Evolutionary conservation across 1,140 invertebrate species (phyloP).

Genomic region (Trichoplusia ni): DNA sequence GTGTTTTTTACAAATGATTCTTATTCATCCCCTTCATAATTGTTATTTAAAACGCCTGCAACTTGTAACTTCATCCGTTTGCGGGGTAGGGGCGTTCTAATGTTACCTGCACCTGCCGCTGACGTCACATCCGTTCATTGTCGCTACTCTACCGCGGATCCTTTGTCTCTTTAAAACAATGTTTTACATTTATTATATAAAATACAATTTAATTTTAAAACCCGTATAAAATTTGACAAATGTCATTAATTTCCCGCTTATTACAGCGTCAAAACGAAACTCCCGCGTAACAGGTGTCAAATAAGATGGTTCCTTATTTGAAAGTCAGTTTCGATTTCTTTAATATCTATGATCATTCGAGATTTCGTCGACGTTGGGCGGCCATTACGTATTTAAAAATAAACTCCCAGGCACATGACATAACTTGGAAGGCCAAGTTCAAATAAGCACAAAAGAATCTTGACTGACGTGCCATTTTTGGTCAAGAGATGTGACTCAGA

Average conservation of each 20-base stretch:
- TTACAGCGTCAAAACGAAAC: no score
- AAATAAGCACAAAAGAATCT: conserved; percentile 17
- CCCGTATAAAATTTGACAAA: neutral
- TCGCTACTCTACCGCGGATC: conserved; percentile 4
- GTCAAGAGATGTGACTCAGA: conserved; percentile 13
- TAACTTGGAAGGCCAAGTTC: conserved; percentile 18
- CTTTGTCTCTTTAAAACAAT: conserved; percentile 32
- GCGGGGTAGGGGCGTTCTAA: neutral
- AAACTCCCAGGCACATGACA: neutral
- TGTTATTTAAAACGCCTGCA: neutral
- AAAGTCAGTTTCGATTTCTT: neutral
- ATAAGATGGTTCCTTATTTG: no score
- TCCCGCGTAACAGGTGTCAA: no score
- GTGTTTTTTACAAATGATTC: neutral
- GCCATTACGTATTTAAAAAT: neutral
- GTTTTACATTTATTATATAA: neutral
- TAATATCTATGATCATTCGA: neutral
- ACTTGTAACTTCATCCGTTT: conserved; percentile 1
- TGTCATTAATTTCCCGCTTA: neutral
- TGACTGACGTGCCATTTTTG: conserved; percentile 4
- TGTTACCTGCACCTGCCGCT: conserved; percentile 43
- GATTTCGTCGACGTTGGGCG: neutral
- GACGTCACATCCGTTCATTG: conserved; percentile 52
- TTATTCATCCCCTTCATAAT: neutral
- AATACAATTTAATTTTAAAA: neutral